Evolutionary conservation across 2,113 vertebrate species (phyloP), one percentile per base, ranked within the genome.

Genomic region (Colinus virginianus): DNA sequence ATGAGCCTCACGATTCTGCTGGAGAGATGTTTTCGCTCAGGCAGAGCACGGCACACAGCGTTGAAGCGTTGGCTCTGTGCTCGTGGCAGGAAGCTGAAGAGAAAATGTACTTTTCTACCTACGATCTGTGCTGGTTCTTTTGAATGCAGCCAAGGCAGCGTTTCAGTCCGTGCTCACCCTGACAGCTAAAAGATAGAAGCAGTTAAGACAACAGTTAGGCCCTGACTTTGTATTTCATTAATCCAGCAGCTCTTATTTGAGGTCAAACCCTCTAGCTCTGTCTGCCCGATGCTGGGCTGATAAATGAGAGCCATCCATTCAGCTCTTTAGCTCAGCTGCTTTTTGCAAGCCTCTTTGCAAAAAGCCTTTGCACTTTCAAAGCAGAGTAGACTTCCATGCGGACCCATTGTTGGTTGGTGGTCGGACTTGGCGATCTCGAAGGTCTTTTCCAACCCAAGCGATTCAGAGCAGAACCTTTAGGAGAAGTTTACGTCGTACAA

Each of bases 81-180:
- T 93, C 43, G 19, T 6, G 25, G 87, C 61, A 80, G 62, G 66
- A 88, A 63, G 83, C 61, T 53, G 48, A 28, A 78, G 82, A 25
- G 45, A 83, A 69, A 88, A 34, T 30, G 53, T 68, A 6, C 43
- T 88, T 90, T 78, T 90, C 61, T 80, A 85, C 78, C 85, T 95
- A 3, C 11, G 16, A 1, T 45, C 7, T 0, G 1, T 48, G 25
- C 30, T 75, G 66, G 40, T 76, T 63, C 59, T 45, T 82, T 72
- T 84, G 68, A 77, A 48, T 43, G 78, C 7, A 23, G 48, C 72
- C 80, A 66, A 78, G 11, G 63, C n/a, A 64, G 49, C 0, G 0
- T n/a, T 78, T 58, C 69, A 72, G 62, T 45, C 7, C 10, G 0
- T 49, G 66, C 46, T 93, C 34, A 49, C 8, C 78, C 13, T 34